A percentile compares a stretch with the other conserved stretches of the same genome.
These are phyloP conservation scores for Fistularia commersonii DNA, from an alignment of 2,797 vertebrate genomes.

Conservation along the genomic window DNA sequence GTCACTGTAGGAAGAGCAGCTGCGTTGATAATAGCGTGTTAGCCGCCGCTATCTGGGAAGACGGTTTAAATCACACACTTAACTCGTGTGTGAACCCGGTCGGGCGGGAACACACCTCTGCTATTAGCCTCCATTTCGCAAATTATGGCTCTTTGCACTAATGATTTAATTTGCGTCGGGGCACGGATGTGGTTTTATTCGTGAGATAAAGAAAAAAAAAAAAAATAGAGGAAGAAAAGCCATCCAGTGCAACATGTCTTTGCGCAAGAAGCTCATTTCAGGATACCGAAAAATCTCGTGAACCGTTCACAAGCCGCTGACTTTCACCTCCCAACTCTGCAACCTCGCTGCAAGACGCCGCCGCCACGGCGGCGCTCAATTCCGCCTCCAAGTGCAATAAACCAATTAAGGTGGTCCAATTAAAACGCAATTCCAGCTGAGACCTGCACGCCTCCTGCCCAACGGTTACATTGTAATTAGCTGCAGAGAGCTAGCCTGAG, in stretches of 20 bases:
- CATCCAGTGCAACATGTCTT: conserved; percentile 18
- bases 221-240: conserved; percentile 6
- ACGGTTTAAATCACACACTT: conserved; percentile 60
- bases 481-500: conserved; percentile 63
- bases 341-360: conserved; percentile 40
- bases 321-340: conserved; percentile 28
- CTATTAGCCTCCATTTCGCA: conserved; percentile 63
- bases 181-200: conserved; percentile 28
- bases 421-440: conserved; percentile 76
- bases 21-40: conserved; percentile 35
- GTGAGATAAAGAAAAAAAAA: not conserved
- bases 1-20: conserved; percentile 26
- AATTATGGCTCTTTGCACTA: conserved; percentile 55
- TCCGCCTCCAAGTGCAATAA: conserved; percentile 64
- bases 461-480: conserved; percentile 76
- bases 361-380: conserved; percentile 41
- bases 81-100: conserved; percentile 55
- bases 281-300: conserved; percentile 16
- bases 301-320: conserved; percentile 9
- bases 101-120: conserved; percentile 51
- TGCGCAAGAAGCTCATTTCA: no score
- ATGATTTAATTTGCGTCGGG: conserved; percentile 38
- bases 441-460: conserved; percentile 64
- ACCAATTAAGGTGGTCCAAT: conserved; percentile 76
- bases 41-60: conserved; percentile 41